Percentiles rank a stretch among this genome's conserved stretches.
These are phyloP conservation scores for Drosophila percnosoma DNA, from an alignment of 2,888 invertebrate genomes.

Conservation along the genomic window DNA sequence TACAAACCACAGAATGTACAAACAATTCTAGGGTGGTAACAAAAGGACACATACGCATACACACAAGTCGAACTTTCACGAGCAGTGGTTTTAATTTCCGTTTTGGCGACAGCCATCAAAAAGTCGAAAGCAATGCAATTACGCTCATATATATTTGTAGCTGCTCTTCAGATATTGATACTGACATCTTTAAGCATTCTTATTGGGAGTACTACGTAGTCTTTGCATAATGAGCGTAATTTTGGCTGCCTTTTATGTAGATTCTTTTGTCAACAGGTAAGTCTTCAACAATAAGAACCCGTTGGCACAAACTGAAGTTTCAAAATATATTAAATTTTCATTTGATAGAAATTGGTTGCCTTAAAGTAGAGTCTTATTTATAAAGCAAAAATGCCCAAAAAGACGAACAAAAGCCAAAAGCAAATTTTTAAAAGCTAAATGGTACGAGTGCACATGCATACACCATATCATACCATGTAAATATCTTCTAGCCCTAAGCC, in stretches of 20 bases:
- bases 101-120: conserved; percentile 45
- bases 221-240: conserved; percentile 1
- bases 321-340: conserved; percentile 65
- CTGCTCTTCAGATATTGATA: conserved; percentile 15
- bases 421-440: conserved; percentile 44
- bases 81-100: conserved; percentile 65
- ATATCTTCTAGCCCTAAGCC: conserved; percentile 25
- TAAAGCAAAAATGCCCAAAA: conserved; percentile 27
- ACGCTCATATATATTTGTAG: conserved; percentile 11
- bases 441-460: conserved; percentile 17
- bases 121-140: conserved; percentile 34
- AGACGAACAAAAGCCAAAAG: conserved; percentile 40
- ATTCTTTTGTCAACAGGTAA: conserved; percentile 32
- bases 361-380: conserved; percentile 25
- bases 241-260: conserved; percentile 17
- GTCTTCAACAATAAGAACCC: conserved; percentile 16
- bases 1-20: conserved; percentile 13
- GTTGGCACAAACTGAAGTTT: conserved; percentile 12
- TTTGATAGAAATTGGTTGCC: conserved; percentile 45
- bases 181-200: not conserved
- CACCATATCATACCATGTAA: not conserved
- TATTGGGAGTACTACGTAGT: not conserved
- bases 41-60: conserved; percentile 9
- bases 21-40: conserved; percentile 6
- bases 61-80: conserved; percentile 15